Evolutionary conservation across 2,113 vertebrate genomes (phyloP), one percentile per base, ranked within the genome.

Genomic region (Pundamilia nyererei): DNA sequence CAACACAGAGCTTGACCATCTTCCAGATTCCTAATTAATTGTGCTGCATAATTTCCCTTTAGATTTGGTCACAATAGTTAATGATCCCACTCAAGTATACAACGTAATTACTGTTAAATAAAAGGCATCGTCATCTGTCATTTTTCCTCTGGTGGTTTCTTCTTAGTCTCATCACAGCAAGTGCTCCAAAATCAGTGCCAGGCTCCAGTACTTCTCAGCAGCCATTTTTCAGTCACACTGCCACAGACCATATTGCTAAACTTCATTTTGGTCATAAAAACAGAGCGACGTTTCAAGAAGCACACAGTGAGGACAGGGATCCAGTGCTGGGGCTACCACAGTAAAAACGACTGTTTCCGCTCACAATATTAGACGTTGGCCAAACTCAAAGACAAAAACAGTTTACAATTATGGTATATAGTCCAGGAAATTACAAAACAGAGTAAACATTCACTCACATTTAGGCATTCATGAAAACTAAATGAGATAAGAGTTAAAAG

Each of bases 21-120:
- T 91, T 82, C 42, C 79, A 62, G 77, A 87, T 92, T 77, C 77
- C 56, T 85, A 90, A 91, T 93, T 91, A 90, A 95, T 93, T 85
- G 75, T 49, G 68, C 54, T 29, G 82, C 77, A 84, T 92, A 91
- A 92, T 94, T 95, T 95, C 91, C 90, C 90, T 94, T 91, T 72
- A 91, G 89, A 91, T 90, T 89, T 86, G 55, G 29, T 84, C 8
- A 13, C 3, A 83, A 89, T 88, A 77, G 58, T 94, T 93, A 89
- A 94, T 90, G 89, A 82, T 85, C 85, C 45, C 42, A 11, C 86
- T 90, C 53, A 88, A 56, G 91, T 94, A 92, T 92, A 94, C 86
- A 86, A 89, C 35, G 65, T 92, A 93, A 95, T 95, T 95, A 93
- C 89, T 70, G 51, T 84, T 82, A 91, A 94, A 91, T 91, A 89